Percentiles rank a stretch among this genome's conserved stretches.
phyloP scores from a whole-genome alignment of 92 coral and sea anemone genomes.

The Epizoanthus ramosus region DNA sequence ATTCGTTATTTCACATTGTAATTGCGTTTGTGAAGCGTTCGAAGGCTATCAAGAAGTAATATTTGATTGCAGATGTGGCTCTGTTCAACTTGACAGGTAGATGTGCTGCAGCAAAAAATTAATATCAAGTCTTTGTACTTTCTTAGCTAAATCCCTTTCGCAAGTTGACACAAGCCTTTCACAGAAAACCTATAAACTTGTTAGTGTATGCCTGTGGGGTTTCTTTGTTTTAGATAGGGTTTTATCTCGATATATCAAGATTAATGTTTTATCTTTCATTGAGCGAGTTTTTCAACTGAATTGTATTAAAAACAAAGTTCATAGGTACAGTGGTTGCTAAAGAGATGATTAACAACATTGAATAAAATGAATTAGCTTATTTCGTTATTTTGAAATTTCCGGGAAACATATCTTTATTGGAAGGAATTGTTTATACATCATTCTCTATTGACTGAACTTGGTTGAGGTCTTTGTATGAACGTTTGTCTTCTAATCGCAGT shows the following conservation, averaged over 20 bases:
- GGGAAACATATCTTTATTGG: no score
- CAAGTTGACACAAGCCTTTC: no score
- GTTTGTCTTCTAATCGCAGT: no score
- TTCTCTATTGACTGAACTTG: no score
- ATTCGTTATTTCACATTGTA: not conserved
- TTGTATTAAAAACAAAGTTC: not conserved
- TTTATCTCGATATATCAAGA: not conserved
- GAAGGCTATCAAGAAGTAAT: slow-evolving; percentile 1
- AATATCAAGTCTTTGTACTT: not conserved
- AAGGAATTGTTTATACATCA: no score
- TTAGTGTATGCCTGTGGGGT: not conserved
- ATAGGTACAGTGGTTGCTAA: not conserved
- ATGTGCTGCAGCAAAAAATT: not conserved
- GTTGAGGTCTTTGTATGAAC: no score
- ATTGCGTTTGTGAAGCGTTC: not conserved
- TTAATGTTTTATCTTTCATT: not conserved
- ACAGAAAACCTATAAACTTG: no score
- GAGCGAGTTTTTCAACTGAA: not conserved
- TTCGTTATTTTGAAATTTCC: not conserved
- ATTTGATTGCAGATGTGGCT: not conserved
- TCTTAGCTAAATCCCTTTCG: no score
- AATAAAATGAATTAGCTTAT: slow-evolving; percentile 3
- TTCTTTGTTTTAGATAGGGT: not conserved
- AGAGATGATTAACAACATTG: not conserved
- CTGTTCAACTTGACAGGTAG: slow-evolving; percentile 12